Evolutionary conservation across 2,797 vertebrate genomes (phyloP).

Genomic region (Falco concolor): DNA sequence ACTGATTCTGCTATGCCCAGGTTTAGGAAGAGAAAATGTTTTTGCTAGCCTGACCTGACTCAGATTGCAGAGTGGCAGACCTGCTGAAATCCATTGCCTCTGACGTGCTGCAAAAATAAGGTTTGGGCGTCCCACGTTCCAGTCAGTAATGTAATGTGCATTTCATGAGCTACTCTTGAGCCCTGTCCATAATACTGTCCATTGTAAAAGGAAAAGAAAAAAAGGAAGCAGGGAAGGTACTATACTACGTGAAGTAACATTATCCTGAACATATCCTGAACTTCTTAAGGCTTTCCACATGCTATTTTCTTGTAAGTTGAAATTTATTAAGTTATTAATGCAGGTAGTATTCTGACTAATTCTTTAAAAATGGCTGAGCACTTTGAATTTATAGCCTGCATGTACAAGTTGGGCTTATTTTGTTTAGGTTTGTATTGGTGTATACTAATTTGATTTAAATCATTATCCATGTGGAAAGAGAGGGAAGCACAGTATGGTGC

Average conservation of each 20-base stretch:
- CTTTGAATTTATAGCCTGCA: not conserved
- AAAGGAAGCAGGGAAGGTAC: no score
- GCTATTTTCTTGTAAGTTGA: not conserved
- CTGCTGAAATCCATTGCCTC: not conserved
- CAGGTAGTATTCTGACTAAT: not conserved
- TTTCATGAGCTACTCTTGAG: not conserved
- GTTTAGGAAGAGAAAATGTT: not conserved
- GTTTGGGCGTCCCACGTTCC: not conserved
- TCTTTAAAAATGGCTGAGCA: not conserved
- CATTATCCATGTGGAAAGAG: conserved; percentile 39
- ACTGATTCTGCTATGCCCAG: not conserved
- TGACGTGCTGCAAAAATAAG: not conserved
- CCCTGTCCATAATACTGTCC: not conserved
- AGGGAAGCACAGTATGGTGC: not conserved
- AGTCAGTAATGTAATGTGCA: not conserved
- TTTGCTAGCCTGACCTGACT: not conserved
- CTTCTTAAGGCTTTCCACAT: not conserved
- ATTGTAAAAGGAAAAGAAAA: not conserved
- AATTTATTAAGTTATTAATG: conserved; percentile 41
- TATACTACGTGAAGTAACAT: not conserved
- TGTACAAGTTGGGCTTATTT: not conserved
- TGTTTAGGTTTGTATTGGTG: conserved; percentile 6
- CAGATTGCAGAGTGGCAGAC: not conserved
- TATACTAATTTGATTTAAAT: conserved; percentile 71
- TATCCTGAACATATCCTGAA: not conserved